Conservation (phyloP, 2,797 vertebrate species). For the Schizopygopsis malacanthus region DNA sequence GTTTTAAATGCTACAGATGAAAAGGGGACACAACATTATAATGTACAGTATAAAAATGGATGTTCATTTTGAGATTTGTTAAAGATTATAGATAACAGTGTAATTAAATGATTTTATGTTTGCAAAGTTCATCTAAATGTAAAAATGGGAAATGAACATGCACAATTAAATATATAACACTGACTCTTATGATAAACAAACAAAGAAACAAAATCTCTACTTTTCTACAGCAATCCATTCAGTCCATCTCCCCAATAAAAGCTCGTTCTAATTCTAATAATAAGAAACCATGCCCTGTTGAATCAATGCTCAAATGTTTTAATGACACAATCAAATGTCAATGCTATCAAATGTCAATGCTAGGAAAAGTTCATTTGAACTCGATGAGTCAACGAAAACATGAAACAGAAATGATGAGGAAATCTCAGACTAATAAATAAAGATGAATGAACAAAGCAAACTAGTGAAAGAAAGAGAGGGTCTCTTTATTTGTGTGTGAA, state of each 20-base stretch:
- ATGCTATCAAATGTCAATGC: background rate
- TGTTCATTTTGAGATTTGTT: background rate
- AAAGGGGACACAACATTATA: background rate
- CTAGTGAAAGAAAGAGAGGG: constrained; percentile 30
- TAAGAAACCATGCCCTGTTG: background rate
- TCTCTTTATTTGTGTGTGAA: constrained; percentile 29
- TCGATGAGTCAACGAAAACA: background rate
- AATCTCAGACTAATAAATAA: constrained; percentile 18
- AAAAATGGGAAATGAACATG: background rate
- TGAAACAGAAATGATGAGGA: constrained; percentile 1
- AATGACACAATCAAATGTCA: constrained; percentile 11
- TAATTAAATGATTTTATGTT: background rate
- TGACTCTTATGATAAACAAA: background rate
- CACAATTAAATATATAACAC: background rate
- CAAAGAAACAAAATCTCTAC: background rate
- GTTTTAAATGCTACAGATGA: background rate
- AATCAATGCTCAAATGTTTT: background rate
- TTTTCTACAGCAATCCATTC: background rate
- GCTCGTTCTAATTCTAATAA: background rate
- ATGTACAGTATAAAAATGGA: background rate
- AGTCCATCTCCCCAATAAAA: background rate
- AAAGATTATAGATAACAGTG: background rate
- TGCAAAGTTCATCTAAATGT: background rate
- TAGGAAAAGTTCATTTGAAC: background rate
- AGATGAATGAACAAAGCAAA: constrained; percentile 40